Evolutionary conservation across 2,888 invertebrate genomes (phyloP).

Genomic region (Cerastoderma edule): DNA sequence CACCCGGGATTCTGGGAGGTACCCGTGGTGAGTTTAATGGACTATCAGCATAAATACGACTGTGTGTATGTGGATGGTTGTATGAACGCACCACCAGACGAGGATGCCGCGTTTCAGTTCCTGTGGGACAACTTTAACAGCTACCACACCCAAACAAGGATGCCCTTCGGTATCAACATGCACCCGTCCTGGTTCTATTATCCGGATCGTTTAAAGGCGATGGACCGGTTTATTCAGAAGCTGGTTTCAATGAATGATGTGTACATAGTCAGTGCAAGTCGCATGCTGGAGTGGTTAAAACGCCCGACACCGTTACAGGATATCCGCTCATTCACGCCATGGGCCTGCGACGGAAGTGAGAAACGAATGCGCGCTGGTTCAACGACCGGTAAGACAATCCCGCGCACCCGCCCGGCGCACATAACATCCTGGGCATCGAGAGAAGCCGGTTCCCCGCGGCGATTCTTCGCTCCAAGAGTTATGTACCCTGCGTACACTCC

Average conservation of each 20-base stretch:
- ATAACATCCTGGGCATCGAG: conserved; percentile 35
- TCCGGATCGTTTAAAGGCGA: conserved; percentile 73
- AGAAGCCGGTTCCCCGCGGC: background rate
- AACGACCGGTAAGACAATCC: conserved; percentile 22
- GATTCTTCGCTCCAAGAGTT: conserved; percentile 7
- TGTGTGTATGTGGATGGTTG: conserved; percentile 81
- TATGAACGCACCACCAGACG: conserved; percentile 74
- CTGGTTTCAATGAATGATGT: conserved; percentile 77
- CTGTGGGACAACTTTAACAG: conserved; percentile 91
- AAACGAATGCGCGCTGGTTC: conserved; percentile 29
- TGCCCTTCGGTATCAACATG: conserved; percentile 93
- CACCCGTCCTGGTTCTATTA: conserved; percentile 88
- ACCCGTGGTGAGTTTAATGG: conserved; percentile 86
- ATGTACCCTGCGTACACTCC: conserved; percentile 8
- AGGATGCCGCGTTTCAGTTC: conserved; percentile 84
- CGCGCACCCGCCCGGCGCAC: conserved; percentile 28
- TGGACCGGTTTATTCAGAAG: conserved; percentile 76
- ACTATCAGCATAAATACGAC: conserved; percentile 74
- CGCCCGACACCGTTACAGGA: conserved; percentile 70
- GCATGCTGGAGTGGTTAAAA: conserved; percentile 77
- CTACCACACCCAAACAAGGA: conserved; percentile 87
- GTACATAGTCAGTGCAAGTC: conserved; percentile 72
- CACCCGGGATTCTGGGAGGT: conserved; percentile 88
- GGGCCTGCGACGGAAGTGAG: conserved; percentile 69
- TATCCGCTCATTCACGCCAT: conserved; percentile 72